Evolutionary conservation across 1,140 invertebrate genomes (phyloP), one percentile per base, ranked within the genome.

Genomic region (Apis mellifera): DNA sequence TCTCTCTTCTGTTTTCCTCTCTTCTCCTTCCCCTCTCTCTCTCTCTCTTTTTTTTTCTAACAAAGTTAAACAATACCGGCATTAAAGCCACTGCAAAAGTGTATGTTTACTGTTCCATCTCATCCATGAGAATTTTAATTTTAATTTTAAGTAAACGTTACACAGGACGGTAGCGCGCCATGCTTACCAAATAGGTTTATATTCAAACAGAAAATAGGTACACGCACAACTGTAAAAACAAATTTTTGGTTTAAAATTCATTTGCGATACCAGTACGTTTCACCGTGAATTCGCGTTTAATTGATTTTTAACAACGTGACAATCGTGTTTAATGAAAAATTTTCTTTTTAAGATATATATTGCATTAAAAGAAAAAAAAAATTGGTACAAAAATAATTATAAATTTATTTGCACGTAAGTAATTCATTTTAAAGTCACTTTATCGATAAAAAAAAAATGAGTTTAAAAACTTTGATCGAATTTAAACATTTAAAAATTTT

Each of bases 91-190:
- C 13, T 42, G 62, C 50, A 42, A 66, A 66, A 9, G 19, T 68
- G 32, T 68, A 68, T 68, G 64, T 68, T 77, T 77, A 68, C 75
- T 19, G 62, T 77, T 68, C 26, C 73, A 64, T 57, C 26, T n/a
- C 23, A 75, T 66, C 26, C 52, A 15, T 55, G 52, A 42, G 62
- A 68, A 68, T 57, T 77, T 66, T 77, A 52, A 77, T 77, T 68
- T 77, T 57, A 68, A 68, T 77, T 77, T 68, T 42, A 54, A 68
- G 75, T 48, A 55, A 77, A 77, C 62, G 64, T 68, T 66, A 17
- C 74, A 32, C 12, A 17, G 26, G 42, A 21, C 32, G 12, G 0
- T 9, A 26, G 13, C 50, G 75, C 17, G 52, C 21, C 57, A 32
- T 13, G 50, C 21, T 77, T 66, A 54, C 19, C 8, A 77, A 52